A percentile compares a stretch with the other conserved stretches of the same genome.
phyloP scores from a whole-genome alignment of 2,888 invertebrate species.

The Epinotia bilunana region DNA sequence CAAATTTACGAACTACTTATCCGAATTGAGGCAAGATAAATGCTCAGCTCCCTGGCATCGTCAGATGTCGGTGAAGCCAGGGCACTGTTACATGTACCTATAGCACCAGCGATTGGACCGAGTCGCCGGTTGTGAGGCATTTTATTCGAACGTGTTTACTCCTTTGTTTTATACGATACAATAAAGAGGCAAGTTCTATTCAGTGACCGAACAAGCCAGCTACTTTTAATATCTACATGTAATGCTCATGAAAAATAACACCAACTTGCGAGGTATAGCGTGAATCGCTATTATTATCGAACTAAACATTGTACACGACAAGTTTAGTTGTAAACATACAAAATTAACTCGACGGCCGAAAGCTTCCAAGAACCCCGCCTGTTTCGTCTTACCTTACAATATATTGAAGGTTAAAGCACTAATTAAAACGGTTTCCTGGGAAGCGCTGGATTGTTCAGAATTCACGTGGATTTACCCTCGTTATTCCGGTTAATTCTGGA shows the following conservation, averaged over 20 bases:
- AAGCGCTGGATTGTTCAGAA: constrained; percentile 11
- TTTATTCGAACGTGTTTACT: background rate
- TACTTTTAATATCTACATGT: background rate
- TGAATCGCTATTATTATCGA: background rate
- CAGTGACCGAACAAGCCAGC: background rate
- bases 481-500: constrained; percentile 5
- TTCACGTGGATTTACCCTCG: constrained; percentile 12
- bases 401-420: constrained; percentile 20
- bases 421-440: constrained; percentile 30
- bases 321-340: background rate
- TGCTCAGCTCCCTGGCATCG: too few species aligned
- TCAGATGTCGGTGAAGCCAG: too few species aligned
- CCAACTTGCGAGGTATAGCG: background rate
- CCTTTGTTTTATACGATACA: background rate
- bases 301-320: background rate
- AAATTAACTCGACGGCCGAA: background rate
- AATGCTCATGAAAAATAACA: background rate
- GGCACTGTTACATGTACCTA: too few species aligned
- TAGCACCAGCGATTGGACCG: too few species aligned
- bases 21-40: too few species aligned
- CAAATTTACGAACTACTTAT: too few species aligned
- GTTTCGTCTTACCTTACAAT: constrained; percentile 11
- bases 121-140: background rate
- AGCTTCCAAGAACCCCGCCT: constrained; percentile 4
- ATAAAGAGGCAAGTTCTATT: background rate